A percentile compares a stretch with the other conserved stretches of the same genome.
Evolutionary conservation across 2,888 invertebrate species (phyloP).

Genomic region (Spisula solida): DNA sequence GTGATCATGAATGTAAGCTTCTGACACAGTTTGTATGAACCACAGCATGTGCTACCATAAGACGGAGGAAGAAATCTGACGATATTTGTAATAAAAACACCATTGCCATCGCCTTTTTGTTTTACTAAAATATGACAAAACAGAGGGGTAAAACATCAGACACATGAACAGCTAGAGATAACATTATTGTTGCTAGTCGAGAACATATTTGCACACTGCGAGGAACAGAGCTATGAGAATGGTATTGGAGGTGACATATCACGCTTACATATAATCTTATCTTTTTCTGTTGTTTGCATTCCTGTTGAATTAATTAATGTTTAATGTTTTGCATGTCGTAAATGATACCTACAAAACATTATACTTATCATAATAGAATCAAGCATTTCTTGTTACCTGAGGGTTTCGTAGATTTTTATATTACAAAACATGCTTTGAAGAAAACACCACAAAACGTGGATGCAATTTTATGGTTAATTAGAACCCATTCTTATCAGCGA

Average conservation of each 20-base stretch:
- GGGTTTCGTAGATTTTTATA: background rate
- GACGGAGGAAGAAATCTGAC: no score
- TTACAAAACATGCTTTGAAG: constrained; percentile 20
- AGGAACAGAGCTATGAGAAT: background rate
- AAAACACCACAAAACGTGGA: background rate
- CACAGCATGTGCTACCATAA: no score
- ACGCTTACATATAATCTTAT: background rate
- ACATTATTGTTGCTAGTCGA: background rate
- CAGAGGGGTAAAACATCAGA: no score
- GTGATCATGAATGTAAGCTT: no score
- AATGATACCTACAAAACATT: background rate
- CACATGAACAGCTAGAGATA: no score
- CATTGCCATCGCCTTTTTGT: no score
- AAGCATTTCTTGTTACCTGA: background rate
- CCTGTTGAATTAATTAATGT: constrained; percentile 16
- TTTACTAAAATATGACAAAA: no score
- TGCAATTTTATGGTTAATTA: constrained; percentile 5
- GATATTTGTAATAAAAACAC: no score
- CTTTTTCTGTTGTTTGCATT: background rate
- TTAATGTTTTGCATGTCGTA: background rate
- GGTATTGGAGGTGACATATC: background rate
- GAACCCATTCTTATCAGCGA: background rate
- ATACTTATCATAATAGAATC: constrained; percentile 2
- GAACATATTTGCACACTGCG: background rate
- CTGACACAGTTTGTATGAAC: no score